These are phyloP conservation scores for Hetaerina americana DNA, from an alignment of 1,140 invertebrate genomes.

Conservation along the genomic window DNA sequence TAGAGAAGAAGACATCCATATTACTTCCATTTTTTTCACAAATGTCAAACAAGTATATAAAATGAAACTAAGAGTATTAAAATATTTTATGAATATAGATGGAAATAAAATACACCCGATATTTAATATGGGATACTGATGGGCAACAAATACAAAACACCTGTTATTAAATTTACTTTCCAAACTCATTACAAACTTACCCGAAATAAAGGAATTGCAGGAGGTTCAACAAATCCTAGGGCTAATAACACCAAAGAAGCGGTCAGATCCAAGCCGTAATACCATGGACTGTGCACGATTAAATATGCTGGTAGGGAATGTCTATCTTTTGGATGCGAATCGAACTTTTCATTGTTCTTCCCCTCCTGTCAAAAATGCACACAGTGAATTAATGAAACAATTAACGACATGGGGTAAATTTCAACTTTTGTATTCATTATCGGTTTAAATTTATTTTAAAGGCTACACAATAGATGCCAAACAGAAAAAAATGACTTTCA, in stretches of 20 bases:
- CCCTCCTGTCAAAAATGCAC: conserved; percentile 52
- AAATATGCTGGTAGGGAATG: conserved; percentile 76
- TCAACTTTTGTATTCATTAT: neutral
- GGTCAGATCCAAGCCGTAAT: conserved; percentile 68
- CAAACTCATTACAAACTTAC: conserved; percentile 30
- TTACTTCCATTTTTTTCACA: too few species aligned
- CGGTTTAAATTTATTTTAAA: neutral
- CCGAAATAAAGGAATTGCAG: conserved; percentile 56
- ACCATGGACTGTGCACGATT: conserved; percentile 77
- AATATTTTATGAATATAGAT: too few species aligned
- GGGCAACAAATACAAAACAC: too few species aligned
- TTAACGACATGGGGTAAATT: conserved; percentile 15
- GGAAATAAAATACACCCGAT: too few species aligned
- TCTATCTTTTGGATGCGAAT: conserved; percentile 70
- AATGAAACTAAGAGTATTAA: too few species aligned
- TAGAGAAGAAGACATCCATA: too few species aligned
- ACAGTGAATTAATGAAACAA: neutral
- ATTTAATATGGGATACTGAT: too few species aligned
- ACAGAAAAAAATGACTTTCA: too few species aligned
- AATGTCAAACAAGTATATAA: too few species aligned
- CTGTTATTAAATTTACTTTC: neutral
- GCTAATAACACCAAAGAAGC: conserved; percentile 63
- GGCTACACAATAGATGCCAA: too few species aligned
- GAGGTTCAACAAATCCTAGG: conserved; percentile 71
- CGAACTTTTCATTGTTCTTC: conserved; percentile 85